A percentile compares a stretch with the other conserved stretches of the same genome.
phyloP scores from a whole-genome alignment of 2,888 invertebrate genomes.

The Lochmaea capreae region DNA sequence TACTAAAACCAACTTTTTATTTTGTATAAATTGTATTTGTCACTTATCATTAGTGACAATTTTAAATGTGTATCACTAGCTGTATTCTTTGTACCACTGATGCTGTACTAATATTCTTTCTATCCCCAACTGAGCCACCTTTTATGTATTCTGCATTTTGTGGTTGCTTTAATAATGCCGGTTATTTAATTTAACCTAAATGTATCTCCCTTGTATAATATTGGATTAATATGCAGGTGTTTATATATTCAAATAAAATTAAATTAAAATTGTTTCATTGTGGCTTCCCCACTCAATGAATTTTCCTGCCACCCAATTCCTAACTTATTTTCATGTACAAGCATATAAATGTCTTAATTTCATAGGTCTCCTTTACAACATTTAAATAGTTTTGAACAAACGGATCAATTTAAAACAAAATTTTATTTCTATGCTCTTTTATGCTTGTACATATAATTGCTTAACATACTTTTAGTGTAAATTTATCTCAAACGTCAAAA shows the following conservation, averaged over 20 bases:
- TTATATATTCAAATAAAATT: too few relatives aligned
- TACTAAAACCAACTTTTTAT: not conserved
- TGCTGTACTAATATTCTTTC: too few relatives aligned
- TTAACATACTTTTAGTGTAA: slow-evolving; percentile 36
- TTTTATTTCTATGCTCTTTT: not conserved
- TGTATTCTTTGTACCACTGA: too few relatives aligned
- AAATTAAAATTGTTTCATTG: not conserved
- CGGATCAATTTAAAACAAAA: too few relatives aligned
- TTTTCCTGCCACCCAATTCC: slow-evolving; percentile 19
- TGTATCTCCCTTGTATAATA: too few relatives aligned
- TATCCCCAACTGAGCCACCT: too few relatives aligned
- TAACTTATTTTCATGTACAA: slow-evolving; percentile 13
- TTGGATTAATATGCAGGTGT: too few relatives aligned
- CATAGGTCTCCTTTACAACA: not conserved
- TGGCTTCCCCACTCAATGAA: not conserved
- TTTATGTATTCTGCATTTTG: too few relatives aligned
- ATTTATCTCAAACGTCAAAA: slow-evolving; percentile 37
- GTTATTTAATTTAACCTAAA: too few relatives aligned
- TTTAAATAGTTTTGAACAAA: not conserved
- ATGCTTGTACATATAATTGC: slow-evolving; percentile 21
- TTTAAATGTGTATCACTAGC: not conserved
- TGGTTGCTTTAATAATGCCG: too few relatives aligned
- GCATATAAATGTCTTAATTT: not conserved
- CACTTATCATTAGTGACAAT: too few relatives aligned
- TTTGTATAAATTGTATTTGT: not conserved